These are phyloP conservation scores for Catajapyx aquilonaris DNA, from an alignment of 1,140 invertebrate species.

Conservation along the genomic window DNA sequence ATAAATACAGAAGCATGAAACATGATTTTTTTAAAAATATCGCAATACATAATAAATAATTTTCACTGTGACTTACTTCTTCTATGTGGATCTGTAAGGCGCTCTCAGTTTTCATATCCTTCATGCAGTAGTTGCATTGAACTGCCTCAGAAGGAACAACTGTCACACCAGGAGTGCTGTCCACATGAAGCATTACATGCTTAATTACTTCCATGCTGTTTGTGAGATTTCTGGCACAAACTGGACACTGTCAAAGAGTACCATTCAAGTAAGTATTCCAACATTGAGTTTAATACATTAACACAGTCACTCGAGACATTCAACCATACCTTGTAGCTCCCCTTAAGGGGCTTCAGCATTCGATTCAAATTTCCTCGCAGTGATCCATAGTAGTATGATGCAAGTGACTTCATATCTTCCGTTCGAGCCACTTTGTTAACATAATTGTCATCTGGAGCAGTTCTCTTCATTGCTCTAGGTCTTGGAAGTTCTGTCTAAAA, in stretches of 20 bases:
- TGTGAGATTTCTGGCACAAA: background rate
- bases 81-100: background rate
- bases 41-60: no score
- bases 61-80: background rate
- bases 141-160: background rate
- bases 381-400: constrained; percentile 36
- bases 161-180: background rate
- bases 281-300: no score
- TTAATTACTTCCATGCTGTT: background rate
- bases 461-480: no score
- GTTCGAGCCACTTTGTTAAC: no score
- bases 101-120: background rate
- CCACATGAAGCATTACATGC: background rate
- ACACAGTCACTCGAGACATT: no score
- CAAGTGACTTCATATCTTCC: no score
- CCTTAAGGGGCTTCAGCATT: no score
- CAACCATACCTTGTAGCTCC: no score
- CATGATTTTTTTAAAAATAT: constrained; percentile 5
- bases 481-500: no score
- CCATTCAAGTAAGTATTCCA: no score
- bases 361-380: no score
- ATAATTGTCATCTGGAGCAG: no score
- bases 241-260: background rate
- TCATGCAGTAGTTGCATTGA: background rate
- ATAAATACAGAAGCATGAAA: constrained; percentile 2